Conservation (phyloP, 2,797 vertebrate species). For the Falco berigora region DNA sequence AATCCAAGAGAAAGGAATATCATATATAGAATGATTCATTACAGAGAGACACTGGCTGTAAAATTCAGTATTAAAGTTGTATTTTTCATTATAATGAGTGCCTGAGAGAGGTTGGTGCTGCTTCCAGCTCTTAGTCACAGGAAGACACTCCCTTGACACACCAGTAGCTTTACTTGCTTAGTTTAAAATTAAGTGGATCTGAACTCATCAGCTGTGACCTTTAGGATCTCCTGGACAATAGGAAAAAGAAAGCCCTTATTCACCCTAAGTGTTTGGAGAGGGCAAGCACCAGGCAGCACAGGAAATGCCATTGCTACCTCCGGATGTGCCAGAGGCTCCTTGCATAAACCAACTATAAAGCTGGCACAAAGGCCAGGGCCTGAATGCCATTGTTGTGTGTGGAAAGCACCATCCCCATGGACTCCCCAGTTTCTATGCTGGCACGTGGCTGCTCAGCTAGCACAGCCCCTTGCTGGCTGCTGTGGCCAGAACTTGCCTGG, state of each 20-base stretch:
- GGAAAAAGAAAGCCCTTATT: constrained; percentile 1
- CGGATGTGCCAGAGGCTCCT: constrained; percentile 30
- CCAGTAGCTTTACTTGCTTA: background rate
- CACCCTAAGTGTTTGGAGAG: background rate
- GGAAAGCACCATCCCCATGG: background rate
- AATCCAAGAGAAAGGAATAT: background rate
- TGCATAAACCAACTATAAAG: background rate
- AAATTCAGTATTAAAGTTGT: background rate
- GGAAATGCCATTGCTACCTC: constrained; percentile 31
- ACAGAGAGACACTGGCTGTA: background rate
- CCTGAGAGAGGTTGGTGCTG: background rate
- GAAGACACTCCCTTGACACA: constrained; percentile 22
- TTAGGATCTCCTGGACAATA: constrained; percentile 3
- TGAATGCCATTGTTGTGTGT: background rate
- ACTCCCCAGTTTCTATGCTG: background rate
- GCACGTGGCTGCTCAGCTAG: background rate
- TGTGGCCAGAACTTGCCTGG: background rate
- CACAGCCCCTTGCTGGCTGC: background rate
- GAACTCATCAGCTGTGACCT: constrained; percentile 3
- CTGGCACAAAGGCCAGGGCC: background rate
- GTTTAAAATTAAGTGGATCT: constrained; percentile 9
- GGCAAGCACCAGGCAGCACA: constrained; percentile 15
- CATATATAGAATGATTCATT: background rate
- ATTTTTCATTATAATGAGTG: background rate
- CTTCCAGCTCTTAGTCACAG: constrained; percentile 36